Base-by-base conservation (phyloP, 2,888 invertebrate species). In the Ashinkailepas kermadecensis region DNA sequence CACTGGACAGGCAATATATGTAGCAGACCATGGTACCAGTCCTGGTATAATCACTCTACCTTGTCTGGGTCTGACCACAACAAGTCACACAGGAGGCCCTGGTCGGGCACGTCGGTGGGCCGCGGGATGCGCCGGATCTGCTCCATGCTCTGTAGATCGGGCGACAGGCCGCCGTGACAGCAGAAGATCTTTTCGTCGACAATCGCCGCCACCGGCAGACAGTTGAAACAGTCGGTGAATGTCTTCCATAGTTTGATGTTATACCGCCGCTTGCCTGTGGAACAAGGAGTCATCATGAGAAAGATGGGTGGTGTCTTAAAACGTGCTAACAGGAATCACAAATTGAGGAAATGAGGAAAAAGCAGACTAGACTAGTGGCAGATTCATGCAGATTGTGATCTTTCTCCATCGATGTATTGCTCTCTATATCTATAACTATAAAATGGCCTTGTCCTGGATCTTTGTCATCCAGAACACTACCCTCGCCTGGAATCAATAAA, bases 81-180 rank as follows among this genome's bases (percentile, higher is more conserved):
- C 78, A 91, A 86, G 86, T 91, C 91, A 85, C 89, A 89, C 57
- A 87, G 84, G 18, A 86, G 84, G 21, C 98, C 98, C 90, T 95
- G 95, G 90, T 99, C 98, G 83, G 98, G 98, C 84, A 99, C 98
- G 89, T 99, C 98, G 70, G 98, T 98, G 83, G 99, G 98, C 87
- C 99, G 91, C 97, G 97, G 97, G 87, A 99, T 97, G 88, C 98
- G 93, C 74, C 89, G 85, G 82, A 91, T 90, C 85, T 90, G 90
- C 85, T 90, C 90, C 89, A 90, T 89, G 81, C 88, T 89, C 87
- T 98, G 97, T 83, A 99, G 91, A 89, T 95, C 95, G 12, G 95
- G 95, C 87, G 95, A 95, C 82, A 95, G 90, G 78, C 91, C 91
- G 83, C 91, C 91, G 85, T 91, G 91, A 86, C 91, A 91, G 86